These are phyloP conservation scores for Catharus fuscescens DNA, from an alignment of 2,113 vertebrate genomes.

Conservation along the genomic window DNA sequence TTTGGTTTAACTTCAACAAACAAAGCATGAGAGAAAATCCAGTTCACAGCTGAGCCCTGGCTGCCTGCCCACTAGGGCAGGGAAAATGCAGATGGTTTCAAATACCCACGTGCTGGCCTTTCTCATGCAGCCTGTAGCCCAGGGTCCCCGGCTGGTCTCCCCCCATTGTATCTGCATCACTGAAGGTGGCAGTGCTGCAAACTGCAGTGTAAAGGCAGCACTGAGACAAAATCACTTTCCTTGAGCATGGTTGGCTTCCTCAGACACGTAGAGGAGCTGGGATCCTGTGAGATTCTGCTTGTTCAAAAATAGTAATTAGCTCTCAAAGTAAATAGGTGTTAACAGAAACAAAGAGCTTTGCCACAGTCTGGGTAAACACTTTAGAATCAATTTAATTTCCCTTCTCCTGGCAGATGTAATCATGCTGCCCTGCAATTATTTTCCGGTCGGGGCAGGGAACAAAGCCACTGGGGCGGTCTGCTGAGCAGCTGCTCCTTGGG, in stretches of 20 bases:
- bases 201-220: neutral
- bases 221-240: neutral
- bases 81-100: conserved; percentile 29
- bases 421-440: neutral
- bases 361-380: conserved; percentile 24
- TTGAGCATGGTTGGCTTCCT: rapidly evolving
- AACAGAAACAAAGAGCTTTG: conserved; percentile 37
- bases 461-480: rapidly evolving
- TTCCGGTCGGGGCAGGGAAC: neutral
- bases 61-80: conserved; percentile 61
- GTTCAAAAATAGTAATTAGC: conserved; percentile 34
- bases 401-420: conserved; percentile 1
- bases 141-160: neutral
- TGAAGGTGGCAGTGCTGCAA: neutral
- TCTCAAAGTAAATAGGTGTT: conserved; percentile 39
- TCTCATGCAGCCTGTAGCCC: neutral
- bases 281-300: neutral
- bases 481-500: neutral
- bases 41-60: conserved; percentile 59
- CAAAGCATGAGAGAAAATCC: conserved; percentile 53
- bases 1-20: conserved; percentile 9
- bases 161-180: rapidly evolving
- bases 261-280: rapidly evolving
- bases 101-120: neutral
- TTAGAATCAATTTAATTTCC: conserved; percentile 6